These are phyloP conservation scores for Ameiurus melas DNA, from an alignment of 2,113 vertebrate genomes.

Conservation along the genomic window DNA sequence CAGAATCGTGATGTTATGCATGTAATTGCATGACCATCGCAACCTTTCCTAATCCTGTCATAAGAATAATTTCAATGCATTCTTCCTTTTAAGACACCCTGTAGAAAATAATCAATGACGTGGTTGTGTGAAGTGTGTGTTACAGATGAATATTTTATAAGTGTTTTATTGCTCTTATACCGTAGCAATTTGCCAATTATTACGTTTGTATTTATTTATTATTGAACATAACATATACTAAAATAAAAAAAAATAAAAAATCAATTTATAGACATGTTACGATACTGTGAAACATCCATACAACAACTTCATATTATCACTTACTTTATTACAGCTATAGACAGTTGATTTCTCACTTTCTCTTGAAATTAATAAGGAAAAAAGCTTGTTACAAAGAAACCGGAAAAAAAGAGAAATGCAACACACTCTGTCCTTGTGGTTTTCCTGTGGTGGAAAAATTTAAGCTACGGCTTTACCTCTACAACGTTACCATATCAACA, in stretches of 20 bases:
- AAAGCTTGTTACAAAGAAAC: background rate
- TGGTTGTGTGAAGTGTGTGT: background rate
- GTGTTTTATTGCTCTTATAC: background rate
- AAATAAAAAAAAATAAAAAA: background rate
- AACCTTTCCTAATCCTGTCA: too few species aligned
- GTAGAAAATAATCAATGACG: background rate
- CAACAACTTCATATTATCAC: background rate
- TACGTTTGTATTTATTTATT: background rate
- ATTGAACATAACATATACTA: background rate
- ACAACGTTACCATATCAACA: background rate
- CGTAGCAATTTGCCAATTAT: background rate
- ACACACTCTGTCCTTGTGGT: background rate
- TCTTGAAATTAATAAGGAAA: background rate
- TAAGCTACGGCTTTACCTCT: background rate
- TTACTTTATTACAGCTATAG: background rate
- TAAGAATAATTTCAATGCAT: too few species aligned
- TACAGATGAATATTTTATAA: background rate
- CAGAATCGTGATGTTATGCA: too few species aligned
- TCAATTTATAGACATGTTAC: background rate
- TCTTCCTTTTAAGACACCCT: too few species aligned
- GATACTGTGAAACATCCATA: background rate
- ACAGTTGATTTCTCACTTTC: background rate
- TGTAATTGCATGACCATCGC: too few species aligned
- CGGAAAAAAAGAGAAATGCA: background rate
- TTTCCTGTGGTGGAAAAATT: too few species aligned